Conservation (phyloP, 2,888 invertebrate species). For the Scaptomyza polygonia region DNA sequence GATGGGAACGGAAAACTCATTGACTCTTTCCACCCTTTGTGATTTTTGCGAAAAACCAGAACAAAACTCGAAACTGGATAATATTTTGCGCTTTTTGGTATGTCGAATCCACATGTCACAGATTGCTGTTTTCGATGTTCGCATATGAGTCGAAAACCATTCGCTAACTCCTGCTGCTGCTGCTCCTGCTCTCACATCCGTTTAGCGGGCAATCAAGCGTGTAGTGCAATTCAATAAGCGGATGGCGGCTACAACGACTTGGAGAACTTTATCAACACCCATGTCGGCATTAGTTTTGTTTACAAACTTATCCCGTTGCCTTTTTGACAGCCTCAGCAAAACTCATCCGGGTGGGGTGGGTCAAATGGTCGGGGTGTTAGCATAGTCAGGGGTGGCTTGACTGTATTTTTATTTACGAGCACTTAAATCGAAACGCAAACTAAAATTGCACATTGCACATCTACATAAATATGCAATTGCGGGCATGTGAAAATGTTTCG, state of each 20-base stretch:
- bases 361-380: neutral
- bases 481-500: slow-evolving; percentile 63
- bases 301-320: slow-evolving; percentile 82
- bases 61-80: slow-evolving; percentile 71
- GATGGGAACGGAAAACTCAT: slow-evolving; percentile 38
- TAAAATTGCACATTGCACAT: slow-evolving; percentile 74
- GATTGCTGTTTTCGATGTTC: slow-evolving; percentile 14
- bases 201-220: slow-evolving; percentile 79
- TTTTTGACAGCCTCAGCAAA: slow-evolving; percentile 65
- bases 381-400: slow-evolving; percentile 49
- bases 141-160: slow-evolving; percentile 41
- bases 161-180: neutral
- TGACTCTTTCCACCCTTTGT: slow-evolving; percentile 40
- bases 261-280: slow-evolving; percentile 79
- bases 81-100: slow-evolving; percentile 76
- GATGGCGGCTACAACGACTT: slow-evolving; percentile 31
- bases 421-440: slow-evolving; percentile 77
- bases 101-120: slow-evolving; percentile 75
- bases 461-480: slow-evolving; percentile 81
- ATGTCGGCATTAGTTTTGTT: slow-evolving; percentile 82
- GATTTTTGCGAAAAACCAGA: slow-evolving; percentile 73
- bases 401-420: slow-evolving; percentile 76
- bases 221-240: slow-evolving; percentile 77
- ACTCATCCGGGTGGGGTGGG: slow-evolving; percentile 21
- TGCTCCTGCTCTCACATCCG: slow-evolving; percentile 56